Conservation (phyloP, 2,888 invertebrate genomes). For the Tinea semifulvella region DNA sequence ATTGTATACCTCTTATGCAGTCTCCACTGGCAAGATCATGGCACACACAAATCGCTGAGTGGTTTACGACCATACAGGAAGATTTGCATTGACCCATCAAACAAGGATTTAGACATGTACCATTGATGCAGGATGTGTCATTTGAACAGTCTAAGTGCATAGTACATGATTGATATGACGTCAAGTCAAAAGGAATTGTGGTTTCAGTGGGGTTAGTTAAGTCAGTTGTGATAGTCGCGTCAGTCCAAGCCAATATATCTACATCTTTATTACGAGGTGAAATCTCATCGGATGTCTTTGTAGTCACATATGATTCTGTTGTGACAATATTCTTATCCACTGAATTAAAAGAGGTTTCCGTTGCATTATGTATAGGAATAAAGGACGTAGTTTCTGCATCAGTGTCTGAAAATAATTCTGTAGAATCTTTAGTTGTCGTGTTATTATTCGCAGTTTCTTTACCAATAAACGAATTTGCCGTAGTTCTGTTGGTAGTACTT, state of each 20-base stretch:
- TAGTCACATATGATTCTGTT: neutral
- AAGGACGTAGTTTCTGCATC: too few relatives aligned
- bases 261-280: constrained; percentile 51
- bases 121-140: constrained; percentile 70
- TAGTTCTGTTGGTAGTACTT: too few relatives aligned
- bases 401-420: too few relatives aligned
- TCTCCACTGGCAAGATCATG: constrained; percentile 65
- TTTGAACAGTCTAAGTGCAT: constrained; percentile 70
- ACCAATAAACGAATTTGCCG: too few relatives aligned
- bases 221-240: constrained; percentile 42
- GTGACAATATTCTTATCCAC: neutral
- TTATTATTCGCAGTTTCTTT: too few relatives aligned
- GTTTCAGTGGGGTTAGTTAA: constrained; percentile 44
- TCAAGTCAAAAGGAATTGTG: constrained; percentile 26
- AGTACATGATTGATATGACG: constrained; percentile 60
- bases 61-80: constrained; percentile 70
- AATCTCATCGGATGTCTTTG: constrained; percentile 34
- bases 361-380: too few relatives aligned
- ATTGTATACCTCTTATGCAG: constrained; percentile 70
- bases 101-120: constrained; percentile 73
- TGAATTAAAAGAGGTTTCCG: too few relatives aligned
- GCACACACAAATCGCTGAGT: constrained; percentile 71
- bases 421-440: too few relatives aligned
- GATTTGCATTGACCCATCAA: constrained; percentile 64
- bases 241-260: constrained; percentile 57